These are phyloP conservation scores for Caenorhabditis imperialis DNA, from an alignment of 2,888 invertebrate genomes.

Conservation along the genomic window DNA sequence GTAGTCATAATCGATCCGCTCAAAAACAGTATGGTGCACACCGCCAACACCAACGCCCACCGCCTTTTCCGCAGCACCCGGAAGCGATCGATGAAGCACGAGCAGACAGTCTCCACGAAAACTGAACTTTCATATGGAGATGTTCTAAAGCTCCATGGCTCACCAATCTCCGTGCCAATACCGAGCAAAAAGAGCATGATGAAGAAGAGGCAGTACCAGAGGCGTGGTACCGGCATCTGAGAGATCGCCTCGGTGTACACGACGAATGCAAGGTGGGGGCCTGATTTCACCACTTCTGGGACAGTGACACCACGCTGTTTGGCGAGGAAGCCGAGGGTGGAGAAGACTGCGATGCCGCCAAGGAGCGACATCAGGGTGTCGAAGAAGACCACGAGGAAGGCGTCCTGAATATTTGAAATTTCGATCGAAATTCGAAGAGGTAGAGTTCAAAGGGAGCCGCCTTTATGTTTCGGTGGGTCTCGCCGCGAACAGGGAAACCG, in stretches of 20 bases:
- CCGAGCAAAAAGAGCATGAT: constrained; percentile 79
- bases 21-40: constrained; percentile 19
- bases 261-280: constrained; percentile 79
- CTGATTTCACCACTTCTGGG: constrained; percentile 50
- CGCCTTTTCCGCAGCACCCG: constrained; percentile 15
- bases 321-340: constrained; percentile 65
- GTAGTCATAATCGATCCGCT: constrained; percentile 41
- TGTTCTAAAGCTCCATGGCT: neutral
- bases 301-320: constrained; percentile 25
- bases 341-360: constrained; percentile 66
- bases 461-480: too few species aligned
- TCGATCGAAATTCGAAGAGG: neutral
- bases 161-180: constrained; percentile 65
- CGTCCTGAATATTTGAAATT: constrained; percentile 54
- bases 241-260: constrained; percentile 78
- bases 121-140: constrained; percentile 18
- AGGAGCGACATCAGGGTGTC: constrained; percentile 67
- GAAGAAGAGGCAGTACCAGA: constrained; percentile 79
- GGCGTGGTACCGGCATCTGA: constrained; percentile 77
- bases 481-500: too few species aligned
- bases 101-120: constrained; percentile 39
- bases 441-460: neutral
- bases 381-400: constrained; percentile 65
- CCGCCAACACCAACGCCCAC: constrained; percentile 19
- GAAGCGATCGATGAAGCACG: constrained; percentile 35